Conservation (phyloP, 2,113 vertebrate species). For the Cricetomys ansorgei region DNA sequence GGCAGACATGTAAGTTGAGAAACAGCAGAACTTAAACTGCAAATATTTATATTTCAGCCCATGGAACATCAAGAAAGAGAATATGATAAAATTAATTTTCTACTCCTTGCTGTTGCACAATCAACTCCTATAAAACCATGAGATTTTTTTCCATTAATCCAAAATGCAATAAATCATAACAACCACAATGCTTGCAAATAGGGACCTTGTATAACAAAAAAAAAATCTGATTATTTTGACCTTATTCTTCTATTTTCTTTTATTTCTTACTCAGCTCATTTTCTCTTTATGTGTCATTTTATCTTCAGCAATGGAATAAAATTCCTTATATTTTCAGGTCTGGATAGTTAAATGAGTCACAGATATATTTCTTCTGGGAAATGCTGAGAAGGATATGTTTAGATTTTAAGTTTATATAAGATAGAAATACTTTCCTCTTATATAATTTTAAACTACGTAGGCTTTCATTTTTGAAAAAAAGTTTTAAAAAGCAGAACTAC, state of each 20-base stretch:
- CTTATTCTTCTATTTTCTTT: background rate
- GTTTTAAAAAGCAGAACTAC: background rate
- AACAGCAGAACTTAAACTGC: background rate
- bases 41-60: background rate
- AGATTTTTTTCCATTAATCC: conserved; percentile 46
- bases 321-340: background rate
- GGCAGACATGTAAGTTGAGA: background rate
- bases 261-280: background rate
- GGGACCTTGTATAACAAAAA: background rate
- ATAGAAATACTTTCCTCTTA: background rate
- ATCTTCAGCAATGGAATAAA: conserved; percentile 26
- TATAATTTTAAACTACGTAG: background rate
- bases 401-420: background rate
- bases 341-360: background rate
- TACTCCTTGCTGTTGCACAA: conserved; percentile 36
- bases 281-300: conserved; percentile 18
- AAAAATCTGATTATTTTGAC: conserved; percentile 38
- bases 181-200: conserved; percentile 48
- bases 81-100: conserved; percentile 51
- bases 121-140: conserved; percentile 44
- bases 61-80: conserved; percentile 11
- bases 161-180: conserved; percentile 46
- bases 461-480: background rate
- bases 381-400: background rate
- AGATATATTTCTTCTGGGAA: background rate